Conservation (phyloP, 2,113 vertebrate genomes). For the Gadus macrocephalus region DNA sequence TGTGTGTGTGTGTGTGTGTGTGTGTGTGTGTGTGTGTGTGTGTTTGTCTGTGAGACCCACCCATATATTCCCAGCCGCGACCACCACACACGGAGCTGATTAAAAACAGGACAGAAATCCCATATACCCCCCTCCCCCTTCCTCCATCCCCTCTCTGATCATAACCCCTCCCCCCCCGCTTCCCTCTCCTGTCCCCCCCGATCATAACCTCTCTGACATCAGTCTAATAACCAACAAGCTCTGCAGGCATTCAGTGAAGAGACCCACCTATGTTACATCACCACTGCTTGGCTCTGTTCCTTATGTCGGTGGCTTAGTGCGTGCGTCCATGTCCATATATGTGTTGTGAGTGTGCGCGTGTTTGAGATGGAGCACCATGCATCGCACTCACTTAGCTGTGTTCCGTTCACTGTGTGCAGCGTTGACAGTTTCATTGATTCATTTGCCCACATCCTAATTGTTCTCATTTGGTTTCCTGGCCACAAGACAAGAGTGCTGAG, state of each 20-base stretch:
- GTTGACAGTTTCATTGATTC: constrained; percentile 7
- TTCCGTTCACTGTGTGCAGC: background rate
- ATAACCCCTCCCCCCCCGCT: too few relatives aligned
- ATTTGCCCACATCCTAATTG: too few relatives aligned
- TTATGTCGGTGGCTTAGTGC: too few relatives aligned
- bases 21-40: background rate
- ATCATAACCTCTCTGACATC: constrained; percentile 51
- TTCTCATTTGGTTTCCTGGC: too few relatives aligned
- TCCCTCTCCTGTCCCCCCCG: constrained; percentile 1
- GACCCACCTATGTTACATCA: constrained; percentile 15
- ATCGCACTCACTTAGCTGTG: background rate
- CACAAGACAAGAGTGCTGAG: too few relatives aligned
- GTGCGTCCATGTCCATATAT: too few relatives aligned
- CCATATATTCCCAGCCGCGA: constrained; percentile 10
- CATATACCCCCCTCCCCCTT: background rate
- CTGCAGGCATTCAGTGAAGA: constrained; percentile 44
- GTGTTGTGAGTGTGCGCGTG: too few relatives aligned
- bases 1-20: constrained; percentile 5
- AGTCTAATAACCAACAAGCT: constrained; percentile 44
- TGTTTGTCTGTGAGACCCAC: constrained; percentile 1
- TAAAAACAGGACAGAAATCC: constrained; percentile 6
- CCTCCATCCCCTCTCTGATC: too few relatives aligned
- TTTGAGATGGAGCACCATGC: background rate
- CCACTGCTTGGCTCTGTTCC: too few relatives aligned
- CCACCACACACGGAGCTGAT: constrained; percentile 51